A percentile compares a stretch with the other conserved stretches of the same genome.
phyloP scores from a whole-genome alignment of 2,113 vertebrate species.

The Cephalophus harveyi region DNA sequence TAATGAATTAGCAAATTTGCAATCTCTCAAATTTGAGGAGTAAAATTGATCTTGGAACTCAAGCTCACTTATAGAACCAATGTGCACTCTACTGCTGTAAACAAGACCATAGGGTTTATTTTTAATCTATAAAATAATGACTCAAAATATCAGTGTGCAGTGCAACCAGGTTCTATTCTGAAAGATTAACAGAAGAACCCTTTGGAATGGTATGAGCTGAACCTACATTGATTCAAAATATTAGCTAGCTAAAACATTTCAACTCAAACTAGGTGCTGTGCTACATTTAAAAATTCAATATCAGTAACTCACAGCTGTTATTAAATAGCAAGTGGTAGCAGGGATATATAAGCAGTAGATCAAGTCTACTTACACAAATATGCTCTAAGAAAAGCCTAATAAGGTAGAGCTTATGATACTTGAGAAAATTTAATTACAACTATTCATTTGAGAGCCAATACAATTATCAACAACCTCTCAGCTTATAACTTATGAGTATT shows the following conservation, averaged over 20 bases:
- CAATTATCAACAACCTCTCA: conserved; percentile 46
- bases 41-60: conserved; percentile 51
- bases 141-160: conserved; percentile 64
- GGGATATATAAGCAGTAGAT: conserved; percentile 24
- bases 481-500: conserved; percentile 54
- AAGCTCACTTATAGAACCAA: conserved; percentile 29
- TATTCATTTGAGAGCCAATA: conserved; percentile 38
- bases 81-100: conserved; percentile 55
- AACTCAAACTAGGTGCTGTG: conserved; percentile 47
- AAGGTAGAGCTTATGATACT: conserved; percentile 35
- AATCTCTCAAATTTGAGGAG: conserved; percentile 38
- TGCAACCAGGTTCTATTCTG: conserved; percentile 68
- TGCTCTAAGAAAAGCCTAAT: conserved; percentile 60
- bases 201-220: conserved; percentile 49
- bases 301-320: not conserved
- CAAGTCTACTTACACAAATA: conserved; percentile 31
- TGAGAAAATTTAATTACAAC: conserved; percentile 42
- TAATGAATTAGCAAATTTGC: not conserved
- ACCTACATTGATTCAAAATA: conserved; percentile 43
- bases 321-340: conserved; percentile 32
- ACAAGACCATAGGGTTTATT: conserved; percentile 26
- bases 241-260: conserved; percentile 35
- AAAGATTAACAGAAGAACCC: conserved; percentile 67
- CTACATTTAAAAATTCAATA: conserved; percentile 35
- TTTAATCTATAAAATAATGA: conserved; percentile 60